These are phyloP conservation scores for Hartigia nigra DNA, from an alignment of 2,888 invertebrate genomes.

Conservation along the genomic window DNA sequence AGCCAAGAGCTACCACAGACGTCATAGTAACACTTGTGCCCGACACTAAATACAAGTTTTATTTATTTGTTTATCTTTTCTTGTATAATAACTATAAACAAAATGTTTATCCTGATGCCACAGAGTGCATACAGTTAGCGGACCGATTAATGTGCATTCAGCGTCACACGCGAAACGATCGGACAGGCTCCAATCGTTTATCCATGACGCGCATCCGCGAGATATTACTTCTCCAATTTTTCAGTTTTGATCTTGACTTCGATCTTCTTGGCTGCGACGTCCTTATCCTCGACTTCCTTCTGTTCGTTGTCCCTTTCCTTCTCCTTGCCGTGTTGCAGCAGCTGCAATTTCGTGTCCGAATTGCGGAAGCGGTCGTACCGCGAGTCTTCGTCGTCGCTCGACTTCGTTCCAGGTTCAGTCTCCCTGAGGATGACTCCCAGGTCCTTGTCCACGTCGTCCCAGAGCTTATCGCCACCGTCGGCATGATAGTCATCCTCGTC, in stretches of 20 bases:
- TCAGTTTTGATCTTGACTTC: constrained; percentile 51
- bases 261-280: constrained; percentile 59
- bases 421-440: constrained; percentile 78
- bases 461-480: constrained; percentile 75
- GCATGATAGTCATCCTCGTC: constrained; percentile 64
- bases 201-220: background rate
- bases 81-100: background rate
- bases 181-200: background rate
- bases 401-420: constrained; percentile 71
- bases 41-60: background rate
- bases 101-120: background rate
- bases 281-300: constrained; percentile 63
- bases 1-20: background rate
- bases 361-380: constrained; percentile 76
- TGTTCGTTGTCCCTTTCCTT: constrained; percentile 59
- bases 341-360: constrained; percentile 70
- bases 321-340: constrained; percentile 34
- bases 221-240: constrained; percentile 45
- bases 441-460: constrained; percentile 87
- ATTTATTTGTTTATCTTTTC: background rate
- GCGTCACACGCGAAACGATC: background rate
- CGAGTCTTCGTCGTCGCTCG: constrained; percentile 75
- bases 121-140: background rate
- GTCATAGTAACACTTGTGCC: background rate
- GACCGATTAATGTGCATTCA: background rate